These are phyloP conservation scores for Semaprochilodus insignis DNA, from an alignment of 2,797 vertebrate genomes.

Conservation along the genomic window DNA sequence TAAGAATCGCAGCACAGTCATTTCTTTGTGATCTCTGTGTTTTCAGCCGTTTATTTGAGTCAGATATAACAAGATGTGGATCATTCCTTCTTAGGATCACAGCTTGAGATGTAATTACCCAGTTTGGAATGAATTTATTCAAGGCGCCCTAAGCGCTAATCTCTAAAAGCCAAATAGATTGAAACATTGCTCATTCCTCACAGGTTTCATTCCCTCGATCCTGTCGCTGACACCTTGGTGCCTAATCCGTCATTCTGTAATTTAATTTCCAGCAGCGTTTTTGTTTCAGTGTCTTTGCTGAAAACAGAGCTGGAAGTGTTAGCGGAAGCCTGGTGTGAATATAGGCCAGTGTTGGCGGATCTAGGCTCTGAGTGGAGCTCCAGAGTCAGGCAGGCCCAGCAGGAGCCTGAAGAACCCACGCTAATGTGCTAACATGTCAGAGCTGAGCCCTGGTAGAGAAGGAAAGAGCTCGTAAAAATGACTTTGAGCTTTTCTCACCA, in stretches of 20 bases:
- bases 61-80: background rate
- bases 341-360: background rate
- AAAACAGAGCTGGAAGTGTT: conserved; percentile 14
- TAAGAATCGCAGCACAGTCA: conserved; percentile 12
- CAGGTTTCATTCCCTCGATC: conserved; percentile 10
- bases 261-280: conserved; percentile 12
- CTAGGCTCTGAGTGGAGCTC: background rate
- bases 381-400: background rate
- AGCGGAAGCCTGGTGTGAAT: background rate
- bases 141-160: background rate
- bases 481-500: background rate
- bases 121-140: conserved; percentile 16
- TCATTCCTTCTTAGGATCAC: background rate
- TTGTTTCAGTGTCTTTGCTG: conserved; percentile 19
- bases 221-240: conserved; percentile 7
- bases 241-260: conserved; percentile 32
- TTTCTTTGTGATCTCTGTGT: background rate
- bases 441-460: background rate
- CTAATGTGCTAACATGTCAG: background rate
- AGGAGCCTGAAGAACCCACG: background rate
- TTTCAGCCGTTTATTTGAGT: conserved; percentile 10
- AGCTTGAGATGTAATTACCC: conserved; percentile 8
- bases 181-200: conserved; percentile 21
- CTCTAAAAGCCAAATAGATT: conserved; percentile 12
- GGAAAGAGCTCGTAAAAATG: background rate